Evolutionary conservation across 1,140 invertebrate genomes (phyloP).

Genomic region (Trichonephila inaurata): DNA sequence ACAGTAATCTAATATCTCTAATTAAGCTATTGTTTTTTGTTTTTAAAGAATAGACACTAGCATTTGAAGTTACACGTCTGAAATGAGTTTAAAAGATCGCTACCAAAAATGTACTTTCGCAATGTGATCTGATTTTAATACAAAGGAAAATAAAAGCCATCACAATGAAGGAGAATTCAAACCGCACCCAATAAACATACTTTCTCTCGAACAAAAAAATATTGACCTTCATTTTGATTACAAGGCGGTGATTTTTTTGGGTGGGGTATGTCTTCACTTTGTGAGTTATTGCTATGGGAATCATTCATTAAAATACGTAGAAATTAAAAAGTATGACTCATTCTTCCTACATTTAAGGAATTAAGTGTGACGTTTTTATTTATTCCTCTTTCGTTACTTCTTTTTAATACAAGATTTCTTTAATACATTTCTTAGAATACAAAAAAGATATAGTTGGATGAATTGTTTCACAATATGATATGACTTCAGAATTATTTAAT

Average conservation of each 20-base stretch:
- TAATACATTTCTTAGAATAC: no score
- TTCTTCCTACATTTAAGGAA: no score
- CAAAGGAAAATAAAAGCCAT: neutral
- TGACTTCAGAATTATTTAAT: no score
- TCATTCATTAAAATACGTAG: neutral
- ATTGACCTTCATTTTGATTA: slow-evolving; percentile 2
- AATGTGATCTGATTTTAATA: neutral
- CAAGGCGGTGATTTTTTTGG: neutral
- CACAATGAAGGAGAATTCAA: neutral
- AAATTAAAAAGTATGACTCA: no score
- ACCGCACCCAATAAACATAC: neutral
- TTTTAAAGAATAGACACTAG: neutral
- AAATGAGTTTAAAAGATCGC: neutral
- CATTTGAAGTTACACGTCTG: neutral
- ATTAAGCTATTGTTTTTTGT: neutral
- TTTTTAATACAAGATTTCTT: no score
- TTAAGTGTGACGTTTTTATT: no score
- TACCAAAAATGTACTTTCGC: neutral
- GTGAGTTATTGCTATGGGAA: neutral
- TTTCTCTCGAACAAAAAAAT: neutral
- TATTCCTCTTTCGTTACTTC: no score
- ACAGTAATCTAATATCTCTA: neutral
- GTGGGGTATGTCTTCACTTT: neutral
- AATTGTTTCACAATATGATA: no score
- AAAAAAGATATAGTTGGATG: no score